Base-by-base conservation (phyloP, 2,797 vertebrate genomes). In the Phalloptychus januarius region DNA sequence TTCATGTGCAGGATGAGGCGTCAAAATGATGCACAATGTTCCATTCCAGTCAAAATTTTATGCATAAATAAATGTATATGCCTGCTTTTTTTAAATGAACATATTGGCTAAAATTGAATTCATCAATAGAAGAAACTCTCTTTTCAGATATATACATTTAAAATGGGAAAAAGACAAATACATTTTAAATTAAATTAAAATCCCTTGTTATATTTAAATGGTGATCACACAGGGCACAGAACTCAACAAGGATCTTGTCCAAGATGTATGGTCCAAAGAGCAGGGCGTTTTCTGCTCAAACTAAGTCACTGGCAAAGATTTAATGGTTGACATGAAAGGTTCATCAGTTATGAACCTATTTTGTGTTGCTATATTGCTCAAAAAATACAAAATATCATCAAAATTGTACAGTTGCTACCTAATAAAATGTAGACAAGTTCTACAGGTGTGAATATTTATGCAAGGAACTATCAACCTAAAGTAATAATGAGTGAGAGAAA, bases 41-140 rank as follows among this genome's bases (percentile, higher is more conserved):
- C 63, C 10, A 48, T 23, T 36, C 63, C 4, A 74, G 46, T 69
- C 77, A 76, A 50, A 65, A 52, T 33, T 46, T 20, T 3, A 42
- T 23, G 11, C 63, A 79, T 80, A 65, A 72, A 85, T 74, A 63
- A 75, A 78, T 70, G 7, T 28, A 65, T 71, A 18, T 46, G 54
- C 28, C 42, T 75, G 50, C 38, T 77, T 23, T 45, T 74, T 52
- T 36, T 33, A 16, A 63, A 45, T 76, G 15, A 44, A 58, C 71
- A 72, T 33, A 23, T 1, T 25, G 48, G 48, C 48, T 50, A 23
- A 50, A 50, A 50, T 50, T 10, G 2, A 50, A 25, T 50, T 23
- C 20, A 50, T 50, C 20, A 50, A 50, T 54, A 54, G 52, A 25
- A 28, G 5, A 58, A 58, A 58, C 54, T 28, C n/a, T 13, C 54